Base-by-base conservation (phyloP, 1,140 invertebrate genomes). In the Pogonognathellus flavescens region DNA sequence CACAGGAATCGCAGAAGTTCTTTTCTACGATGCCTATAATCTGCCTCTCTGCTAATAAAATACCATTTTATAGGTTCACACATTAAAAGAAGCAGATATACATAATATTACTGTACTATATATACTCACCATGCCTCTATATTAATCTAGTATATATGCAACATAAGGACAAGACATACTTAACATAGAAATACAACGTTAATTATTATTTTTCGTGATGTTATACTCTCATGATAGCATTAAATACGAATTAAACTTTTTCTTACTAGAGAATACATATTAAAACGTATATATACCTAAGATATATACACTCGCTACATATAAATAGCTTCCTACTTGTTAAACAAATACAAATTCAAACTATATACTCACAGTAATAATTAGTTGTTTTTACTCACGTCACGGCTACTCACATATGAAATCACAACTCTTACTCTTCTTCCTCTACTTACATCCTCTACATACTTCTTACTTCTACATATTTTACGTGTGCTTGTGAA, bases 401-500 rank as follows among this genome's bases (percentile, higher is more conserved):
- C 25, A 72, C 66, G 11, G 31, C 62, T 41, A 70, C 62, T 72
- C 66, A 72, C 66, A 70, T n/a, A n/a, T 70, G 22, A 70, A 70
- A 41, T 70, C 31, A 70, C 66, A 72, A 41, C 41, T 70, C 22
- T 57, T n/a, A 57, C n/a, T 70, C 25, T 76, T 76, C 70, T 76
- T 76, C 70, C 70, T 76, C 70, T 49, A 76, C 70, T 76, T 50
- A 76, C 70, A 76, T 76, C 70, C 70, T 76, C 70, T 76, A 76
- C 70, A 76, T 76, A n/a, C 25, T 49, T 76, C 16, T 76, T n/a
- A n/a, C 70, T 76, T 76, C 70, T 76, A 76, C 70, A 76, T 76
- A 50, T 50, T 76, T 76, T 50, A 50, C 70, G 70, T 76, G 70
- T 76, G 70, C 31, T 76, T 76, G 70, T 76, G 70, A 76, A 76